Base-by-base conservation (phyloP, 2,888 invertebrate genomes). In the Monoplex corrugatus region DNA sequence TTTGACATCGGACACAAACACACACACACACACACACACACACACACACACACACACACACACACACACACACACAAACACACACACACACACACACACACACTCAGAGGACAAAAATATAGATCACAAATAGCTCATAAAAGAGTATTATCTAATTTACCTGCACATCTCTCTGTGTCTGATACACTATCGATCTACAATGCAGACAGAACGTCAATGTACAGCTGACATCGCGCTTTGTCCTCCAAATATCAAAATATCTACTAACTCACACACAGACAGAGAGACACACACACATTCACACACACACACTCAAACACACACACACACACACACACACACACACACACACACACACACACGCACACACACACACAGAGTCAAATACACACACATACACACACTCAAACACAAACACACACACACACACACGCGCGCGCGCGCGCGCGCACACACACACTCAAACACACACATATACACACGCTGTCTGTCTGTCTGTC, bases 61-160 rank as follows among this genome's bases (percentile, higher is more conserved):
- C 80, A 80, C 80, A 80, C 80, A 80, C 80, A 80, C 80, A 80
- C 80, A 80, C 80, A 80, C 80, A 75, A n/a, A 75, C n/a, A n/a
- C n/a, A n/a, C n/a, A n/a, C n/a, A n/a, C n/a, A n/a, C n/a, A n/a
- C 57, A 57, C 57, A 57, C 57, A 57, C 57, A 57, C 57, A 57
- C 57, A 57, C 57, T 16, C 57, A 23, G 23, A 57, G 23, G 13
- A 57, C 16, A 23, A 57, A 57, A 23, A 57, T 13, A 57, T 13
- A 57, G 23, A 57, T 57, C 57, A 57, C 57, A 57, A 13, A 57
- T 23, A n/a, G n/a, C n/a, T n/a, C n/a, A n/a, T n/a, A n/a, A n/a
- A n/a, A n/a, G n/a, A n/a, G n/a, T n/a, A n/a, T n/a, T n/a, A n/a
- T n/a, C n/a, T n/a, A n/a, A n/a, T n/a, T n/a, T n/a, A n/a, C n/a